Percentiles rank a stretch among this genome's conserved stretches.
Conservation (phyloP, 2,113 vertebrate genomes). For the Charina bottae region DNA sequence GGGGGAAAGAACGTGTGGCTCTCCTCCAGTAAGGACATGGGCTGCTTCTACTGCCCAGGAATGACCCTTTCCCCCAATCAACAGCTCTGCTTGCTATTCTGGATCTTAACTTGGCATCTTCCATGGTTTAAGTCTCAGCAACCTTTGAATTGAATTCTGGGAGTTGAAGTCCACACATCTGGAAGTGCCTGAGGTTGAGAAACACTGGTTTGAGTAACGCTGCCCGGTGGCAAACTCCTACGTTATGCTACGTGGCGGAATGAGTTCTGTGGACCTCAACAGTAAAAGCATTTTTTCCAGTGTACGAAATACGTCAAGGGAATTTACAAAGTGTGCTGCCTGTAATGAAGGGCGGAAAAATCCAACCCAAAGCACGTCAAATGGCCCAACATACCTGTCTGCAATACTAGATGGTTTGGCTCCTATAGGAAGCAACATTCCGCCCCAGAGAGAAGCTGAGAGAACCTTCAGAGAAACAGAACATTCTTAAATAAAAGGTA, state of each 20-base stretch:
- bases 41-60: no score
- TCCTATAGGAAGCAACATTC: conserved; percentile 87
- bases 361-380: neutral
- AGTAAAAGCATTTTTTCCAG: neutral
- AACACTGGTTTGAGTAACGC: neutral
- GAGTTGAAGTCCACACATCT: neutral
- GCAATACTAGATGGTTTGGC: conserved; percentile 87
- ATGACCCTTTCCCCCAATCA: no score
- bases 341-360: neutral
- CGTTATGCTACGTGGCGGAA: neutral
- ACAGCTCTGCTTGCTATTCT: no score
- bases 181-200: neutral
- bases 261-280: neutral
- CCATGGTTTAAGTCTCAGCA: neutral
- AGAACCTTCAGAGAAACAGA: conserved; percentile 79
- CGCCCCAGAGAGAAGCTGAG: conserved; percentile 91
- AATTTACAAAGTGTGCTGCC: neutral
- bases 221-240: neutral
- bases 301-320: neutral
- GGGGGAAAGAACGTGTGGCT: no score
- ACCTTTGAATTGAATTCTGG: neutral
- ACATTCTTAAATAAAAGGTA: neutral
- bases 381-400: conserved; percentile 80
- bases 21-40: no score
- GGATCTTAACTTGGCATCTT: neutral